Evolutionary conservation across 1,140 invertebrate genomes (phyloP).

Genomic region (Portunus trituberculatus): DNA sequence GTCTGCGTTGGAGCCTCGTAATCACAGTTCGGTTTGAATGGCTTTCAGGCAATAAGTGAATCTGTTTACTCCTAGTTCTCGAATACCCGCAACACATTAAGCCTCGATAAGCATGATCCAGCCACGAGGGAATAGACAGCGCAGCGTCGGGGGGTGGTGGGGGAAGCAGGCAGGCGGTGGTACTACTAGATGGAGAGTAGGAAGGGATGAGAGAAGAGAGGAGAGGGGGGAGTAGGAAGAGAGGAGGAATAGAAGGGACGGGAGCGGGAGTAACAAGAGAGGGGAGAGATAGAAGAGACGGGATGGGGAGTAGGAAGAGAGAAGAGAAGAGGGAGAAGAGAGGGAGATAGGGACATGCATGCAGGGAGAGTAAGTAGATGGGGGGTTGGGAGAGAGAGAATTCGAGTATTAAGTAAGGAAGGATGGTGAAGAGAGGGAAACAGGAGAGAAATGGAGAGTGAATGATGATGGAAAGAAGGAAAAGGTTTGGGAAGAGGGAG

Average conservation of each 20-base stretch:
- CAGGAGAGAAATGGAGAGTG: too few species aligned
- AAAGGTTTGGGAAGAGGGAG: too few species aligned
- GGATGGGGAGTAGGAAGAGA: not conserved
- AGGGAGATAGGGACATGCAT: not conserved
- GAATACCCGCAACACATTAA: conserved; percentile 6
- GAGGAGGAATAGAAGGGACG: not conserved
- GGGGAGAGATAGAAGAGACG: not conserved
- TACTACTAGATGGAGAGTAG: not conserved
- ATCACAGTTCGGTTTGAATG: not conserved
- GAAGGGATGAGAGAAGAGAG: not conserved
- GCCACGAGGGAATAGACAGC: not conserved
- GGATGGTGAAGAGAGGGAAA: too few species aligned
- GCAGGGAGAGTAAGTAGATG: not conserved
- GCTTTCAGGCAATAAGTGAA: conserved; percentile 13
- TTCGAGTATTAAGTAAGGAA: too few species aligned
- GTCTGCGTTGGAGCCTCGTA: not conserved
- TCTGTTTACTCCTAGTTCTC: conserved; percentile 2
- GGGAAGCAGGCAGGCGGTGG: too few species aligned
- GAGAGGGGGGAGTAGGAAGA: not conserved
- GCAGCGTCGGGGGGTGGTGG: too few species aligned
- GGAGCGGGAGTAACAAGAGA: not conserved
- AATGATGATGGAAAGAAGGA: too few species aligned
- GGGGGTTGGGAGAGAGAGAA: too few species aligned
- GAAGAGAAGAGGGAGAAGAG: not conserved
- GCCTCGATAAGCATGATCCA: not conserved